phyloP scores from a whole-genome alignment of 2,888 invertebrate genomes.

The Loripinus fragilis region DNA sequence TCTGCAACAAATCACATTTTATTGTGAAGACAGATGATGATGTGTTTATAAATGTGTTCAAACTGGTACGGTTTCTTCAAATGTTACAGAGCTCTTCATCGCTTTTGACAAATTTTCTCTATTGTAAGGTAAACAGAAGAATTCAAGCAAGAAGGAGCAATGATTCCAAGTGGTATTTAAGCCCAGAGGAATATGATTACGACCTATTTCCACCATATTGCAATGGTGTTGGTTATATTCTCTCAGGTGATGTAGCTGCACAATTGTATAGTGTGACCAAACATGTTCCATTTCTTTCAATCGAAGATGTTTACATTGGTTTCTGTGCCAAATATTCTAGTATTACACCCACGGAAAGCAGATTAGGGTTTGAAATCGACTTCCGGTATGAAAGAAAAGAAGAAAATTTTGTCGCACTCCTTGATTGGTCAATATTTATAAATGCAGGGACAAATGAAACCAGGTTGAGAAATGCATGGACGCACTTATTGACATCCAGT shows the following conservation, averaged over 20 bases:
- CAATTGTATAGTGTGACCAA: background rate
- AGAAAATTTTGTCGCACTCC: background rate
- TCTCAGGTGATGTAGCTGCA: slow-evolving; percentile 1
- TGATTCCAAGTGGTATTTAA: background rate
- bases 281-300: background rate
- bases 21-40: slow-evolving; percentile 3
- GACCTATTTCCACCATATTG: background rate
- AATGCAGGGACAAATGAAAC: background rate
- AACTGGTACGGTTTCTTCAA: background rate
- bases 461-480: background rate
- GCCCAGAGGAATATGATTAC: background rate
- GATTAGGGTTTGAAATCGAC: background rate
- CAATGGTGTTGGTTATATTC: background rate
- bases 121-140: background rate
- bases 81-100: background rate
- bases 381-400: background rate
- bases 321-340: background rate
- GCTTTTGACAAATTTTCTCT: background rate
- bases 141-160: background rate
- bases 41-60: background rate
- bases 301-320: background rate
- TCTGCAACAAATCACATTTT: background rate
- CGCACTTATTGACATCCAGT: background rate
- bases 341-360: background rate
- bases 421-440: background rate